Evolutionary conservation across 1,140 invertebrate species (phyloP), one percentile per base, ranked within the genome.

Genomic region (Neocloeon triangulifer): DNA sequence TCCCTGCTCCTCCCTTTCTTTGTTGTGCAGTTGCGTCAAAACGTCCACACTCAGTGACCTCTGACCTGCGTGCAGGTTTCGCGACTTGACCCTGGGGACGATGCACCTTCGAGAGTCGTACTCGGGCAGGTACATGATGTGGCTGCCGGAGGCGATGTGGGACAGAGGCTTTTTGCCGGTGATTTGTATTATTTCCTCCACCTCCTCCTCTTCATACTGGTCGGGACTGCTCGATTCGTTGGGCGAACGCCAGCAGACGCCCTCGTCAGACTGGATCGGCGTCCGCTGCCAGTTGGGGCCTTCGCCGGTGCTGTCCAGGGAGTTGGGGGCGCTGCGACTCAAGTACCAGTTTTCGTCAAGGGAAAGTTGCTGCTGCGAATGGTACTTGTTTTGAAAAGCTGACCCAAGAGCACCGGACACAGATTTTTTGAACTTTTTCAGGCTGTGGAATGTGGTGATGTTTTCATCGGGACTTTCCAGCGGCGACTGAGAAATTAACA

Each of bases 61-160:
- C 7, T 39, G 32, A 20, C 39, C 37, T 17, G 41, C 34, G 26
- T 47, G 43, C 14, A 18, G 9, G 9, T 6, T 41, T 19, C 39
- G 42, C 7, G 38, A 38, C 22, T 37, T 40, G 8, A 46, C 43
- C 2, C 27, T 37, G 34, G 34, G 34, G 29, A 35, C 44, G 10
- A 35, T 33, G 7, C 34, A 44, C 22, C 38, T 49, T 13, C 40
- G 43, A 32, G 19, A 51, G 41, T 61, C 58, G 30, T 66, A 64
- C 29, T 70, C 66, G 0, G 77, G 77, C 19, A 82, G 56, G 49
- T 82, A 82, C 69, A 82, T 79, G 5, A 79, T 63, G 44, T 73
- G 68, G 1, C 69, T 66, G 3, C 66, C 64, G 30, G 62, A 59
- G 12, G 50, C 47, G 9, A 58, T 39, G 25, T 59, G 57, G 7